Evolutionary conservation across 2,113 vertebrate genomes (phyloP), one percentile per base, ranked within the genome.

Genomic region (Muscicapa adusta): DNA sequence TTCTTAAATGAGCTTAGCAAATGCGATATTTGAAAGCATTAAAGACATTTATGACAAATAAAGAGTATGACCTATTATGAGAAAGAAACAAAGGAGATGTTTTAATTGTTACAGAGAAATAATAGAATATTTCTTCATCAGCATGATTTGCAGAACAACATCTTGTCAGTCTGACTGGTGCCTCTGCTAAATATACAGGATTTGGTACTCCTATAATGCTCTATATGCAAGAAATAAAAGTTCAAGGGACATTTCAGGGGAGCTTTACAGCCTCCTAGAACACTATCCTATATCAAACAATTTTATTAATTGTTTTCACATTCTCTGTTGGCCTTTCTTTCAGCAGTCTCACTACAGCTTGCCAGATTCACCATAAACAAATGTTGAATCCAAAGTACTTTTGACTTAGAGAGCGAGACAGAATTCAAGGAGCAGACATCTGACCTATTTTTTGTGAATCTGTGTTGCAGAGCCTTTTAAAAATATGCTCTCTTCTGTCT

Each of bases 371-470:
- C 50, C 80, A 87, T 15, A 93, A 91, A 89, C 14, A 56, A 67
- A 71, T 14, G 6, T 6, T 82, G 47, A 81, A 85, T 79, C 31
- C 48, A 50, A 91, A 87, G n/a, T 26, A 36, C 56, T 87, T 88
- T 54, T 5, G n/a, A 72, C 61, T 56, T 84, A 28, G 6, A 45
- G 66, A 76, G 58, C 8, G 29, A 91, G 48, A 67, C 34, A 50
- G 25, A 96, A 80, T 40, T 71, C 26, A 79, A 58, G 89, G 76
- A 68, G 34, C 50, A 94, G 61, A 78, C 18, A 79, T 66, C 18
- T 85, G 71, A 87, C 54, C 60, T 93, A 48, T 92, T 84, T 96
- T 86, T 91, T 86, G 11, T 82, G 71, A 85, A 80, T 26, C 28
- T 79, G 17, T 47, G 25, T 68, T 56, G 42, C 31, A 31, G 8